These are phyloP conservation scores for Alcedo quadribrachys DNA, from an alignment of 2,797 vertebrate genomes.

Conservation along the genomic window DNA sequence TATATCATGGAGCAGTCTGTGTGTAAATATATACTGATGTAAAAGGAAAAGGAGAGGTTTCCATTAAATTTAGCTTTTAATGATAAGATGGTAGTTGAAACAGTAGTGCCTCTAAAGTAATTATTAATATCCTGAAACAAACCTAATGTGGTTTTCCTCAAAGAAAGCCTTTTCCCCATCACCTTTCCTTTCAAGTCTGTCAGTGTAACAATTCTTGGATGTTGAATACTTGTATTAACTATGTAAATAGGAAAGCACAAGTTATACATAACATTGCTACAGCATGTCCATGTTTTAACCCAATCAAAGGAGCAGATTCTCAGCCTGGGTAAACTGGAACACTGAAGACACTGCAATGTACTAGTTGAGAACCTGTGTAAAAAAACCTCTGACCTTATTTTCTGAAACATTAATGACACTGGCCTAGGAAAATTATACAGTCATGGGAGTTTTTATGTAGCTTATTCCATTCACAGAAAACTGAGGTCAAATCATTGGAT, in stretches of 20 bases:
- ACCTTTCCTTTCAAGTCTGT: background rate
- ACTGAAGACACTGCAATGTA: background rate
- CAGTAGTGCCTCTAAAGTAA: background rate
- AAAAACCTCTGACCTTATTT: background rate
- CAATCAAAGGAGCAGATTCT: background rate
- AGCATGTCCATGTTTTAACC: background rate
- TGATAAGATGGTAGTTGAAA: background rate
- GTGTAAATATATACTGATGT: background rate
- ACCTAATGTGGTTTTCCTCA: background rate
- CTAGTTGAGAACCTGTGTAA: background rate
- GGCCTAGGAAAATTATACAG: background rate
- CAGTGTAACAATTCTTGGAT: accelerated
- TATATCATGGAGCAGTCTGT: background rate
- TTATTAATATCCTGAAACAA: background rate
- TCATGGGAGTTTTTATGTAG: background rate
- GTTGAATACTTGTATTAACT: background rate
- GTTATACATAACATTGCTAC: background rate
- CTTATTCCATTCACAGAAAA: background rate
- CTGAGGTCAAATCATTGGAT: background rate
- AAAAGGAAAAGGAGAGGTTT: background rate
- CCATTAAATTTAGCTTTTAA: background rate
- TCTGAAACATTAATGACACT: background rate
- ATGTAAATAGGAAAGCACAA: background rate
- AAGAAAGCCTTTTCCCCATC: background rate
- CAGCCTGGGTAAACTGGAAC: background rate